Evolutionary conservation across 2,888 invertebrate species (phyloP), one percentile per base, ranked within the genome.

Genomic region (Crepidodera aurea): DNA sequence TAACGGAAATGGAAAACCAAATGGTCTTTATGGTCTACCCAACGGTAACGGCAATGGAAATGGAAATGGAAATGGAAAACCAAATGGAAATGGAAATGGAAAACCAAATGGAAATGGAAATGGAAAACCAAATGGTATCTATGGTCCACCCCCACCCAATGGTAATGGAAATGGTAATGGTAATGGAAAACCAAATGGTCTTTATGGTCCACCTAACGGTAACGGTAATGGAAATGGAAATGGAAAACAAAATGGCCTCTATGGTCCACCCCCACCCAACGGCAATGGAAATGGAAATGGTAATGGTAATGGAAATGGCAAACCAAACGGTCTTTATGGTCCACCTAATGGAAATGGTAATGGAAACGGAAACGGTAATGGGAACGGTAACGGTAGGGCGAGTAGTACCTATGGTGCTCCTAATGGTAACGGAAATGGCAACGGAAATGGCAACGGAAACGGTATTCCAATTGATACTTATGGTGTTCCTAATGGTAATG

Each of bases 131-230:
- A 64, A 65, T 53, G 65, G 62, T 64, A 56, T 12, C 4, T 46
- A 46, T 39, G 58, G 58, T 4, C 27, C n/a, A n/a, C n/a, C n/a
- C n/a, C 50, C 63, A 16, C 32, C 46, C 7, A 61, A 56, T 19
- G 59, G 59, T 8, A 50, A 50, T 25, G 68, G 68, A 13, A 69
- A 69, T 18, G 68, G 67, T 16, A 65, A 62, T 34, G 63, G 64
- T 8, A 71, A 69, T 3, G 71, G 71, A 39, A 65, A 69, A 15
- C 64, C 66, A 12, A 66, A 61, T 44, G 67, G 67, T 34, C 7
- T 13, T 75, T 83, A 82, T 64, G 81, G 79, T 25, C 67, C 81
- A 18, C 81, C 83, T 2, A 34, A 62, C 34, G 65, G 62, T 16
- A 65, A 65, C 48, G 69, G 64, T 8, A 59, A 61, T 40, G 69